Evolutionary conservation across 2,888 invertebrate genomes (phyloP), one percentile per base, ranked within the genome.

Genomic region (Falcaria lacertinaria): DNA sequence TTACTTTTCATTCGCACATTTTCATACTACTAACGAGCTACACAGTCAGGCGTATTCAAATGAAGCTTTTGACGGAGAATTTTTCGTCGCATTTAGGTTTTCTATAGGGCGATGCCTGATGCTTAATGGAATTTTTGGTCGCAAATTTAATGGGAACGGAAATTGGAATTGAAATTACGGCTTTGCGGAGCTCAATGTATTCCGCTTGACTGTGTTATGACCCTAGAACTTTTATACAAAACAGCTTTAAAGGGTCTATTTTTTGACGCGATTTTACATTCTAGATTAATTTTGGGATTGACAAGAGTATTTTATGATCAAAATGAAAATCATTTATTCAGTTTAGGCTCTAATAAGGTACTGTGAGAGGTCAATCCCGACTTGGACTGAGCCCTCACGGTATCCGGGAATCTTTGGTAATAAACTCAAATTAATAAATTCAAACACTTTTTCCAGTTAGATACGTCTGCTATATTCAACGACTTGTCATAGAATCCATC

Each of bases 41-140:
- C 64, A 69, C 70, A 77, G 80, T 80, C 74, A 77, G 60, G 63
- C 65, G 59, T 60, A 74, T 75, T 74, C 64, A 73, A 80, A 76
- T 75, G 71, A 71, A 69, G 72, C 66, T 71, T 68, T 74, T 71
- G 55, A 50, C 48, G 47, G 60, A 47, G 59, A 65, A 56, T 64
- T 64, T 58, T 65, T 73, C 68, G 69, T 66, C 65, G 71, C 56
- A 57, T 71, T 72, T 67, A 63, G 59, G 55, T 48, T 56, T 57
- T 50, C 48, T 54, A 50, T 50, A 35, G 17, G 42, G 40, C 44
- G 43, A 32, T 40, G 50, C 45, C n/a, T 36, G 22, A 47, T 42
- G 46, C 35, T 57, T 55, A 52, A 55, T 58, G 58, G 57, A 54
- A 48, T 55, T 60, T 61, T 60, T 54, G 51, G 54, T 37, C 45